phyloP scores from a whole-genome alignment of 2,797 vertebrate genomes.

The Leuciscus waleckii region DNA sequence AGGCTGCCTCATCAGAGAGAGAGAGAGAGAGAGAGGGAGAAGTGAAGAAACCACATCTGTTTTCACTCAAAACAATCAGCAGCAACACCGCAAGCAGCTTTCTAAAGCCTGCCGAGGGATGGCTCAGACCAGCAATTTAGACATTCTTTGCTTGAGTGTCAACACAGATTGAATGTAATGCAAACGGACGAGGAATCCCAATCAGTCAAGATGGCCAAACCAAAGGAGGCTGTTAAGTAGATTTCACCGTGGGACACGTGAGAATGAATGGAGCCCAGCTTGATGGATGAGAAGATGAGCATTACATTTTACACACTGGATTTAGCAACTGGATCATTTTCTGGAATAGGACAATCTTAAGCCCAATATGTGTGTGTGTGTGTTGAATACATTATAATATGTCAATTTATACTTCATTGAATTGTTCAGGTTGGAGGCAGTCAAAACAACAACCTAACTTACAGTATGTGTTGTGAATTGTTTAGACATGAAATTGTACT shows the following conservation, averaged over 20 bases:
- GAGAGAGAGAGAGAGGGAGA: constrained; percentile 28
- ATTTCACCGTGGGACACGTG: constrained; percentile 49
- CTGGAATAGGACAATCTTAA: not conserved
- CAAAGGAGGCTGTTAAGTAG: constrained; percentile 58
- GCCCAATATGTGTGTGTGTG: not conserved
- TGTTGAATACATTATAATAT: not conserved
- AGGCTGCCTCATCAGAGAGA: constrained; percentile 61
- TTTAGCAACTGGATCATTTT: constrained; percentile 1
- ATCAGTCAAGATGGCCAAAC: constrained; percentile 75
- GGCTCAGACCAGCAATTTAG: constrained; percentile 73
- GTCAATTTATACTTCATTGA: not conserved
- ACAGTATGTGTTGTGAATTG: not conserved
- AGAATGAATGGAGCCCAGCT: constrained; percentile 49
- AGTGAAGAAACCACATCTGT: constrained; percentile 78
- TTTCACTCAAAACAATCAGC: constrained; percentile 84
- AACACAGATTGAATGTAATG: constrained; percentile 75
- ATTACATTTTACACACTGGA: constrained; percentile 18
- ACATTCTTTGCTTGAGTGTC: constrained; percentile 70
- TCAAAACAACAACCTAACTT: not conserved
- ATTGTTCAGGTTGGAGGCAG: not conserved
- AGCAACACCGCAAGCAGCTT: constrained; percentile 75
- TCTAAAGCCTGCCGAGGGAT: constrained; percentile 75
- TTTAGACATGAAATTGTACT: constrained; percentile 51
- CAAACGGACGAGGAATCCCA: constrained; percentile 75
- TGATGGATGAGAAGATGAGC: constrained; percentile 43